phyloP scores from a whole-genome alignment of 2,113 vertebrate species.

The Sebastes schlegelii region DNA sequence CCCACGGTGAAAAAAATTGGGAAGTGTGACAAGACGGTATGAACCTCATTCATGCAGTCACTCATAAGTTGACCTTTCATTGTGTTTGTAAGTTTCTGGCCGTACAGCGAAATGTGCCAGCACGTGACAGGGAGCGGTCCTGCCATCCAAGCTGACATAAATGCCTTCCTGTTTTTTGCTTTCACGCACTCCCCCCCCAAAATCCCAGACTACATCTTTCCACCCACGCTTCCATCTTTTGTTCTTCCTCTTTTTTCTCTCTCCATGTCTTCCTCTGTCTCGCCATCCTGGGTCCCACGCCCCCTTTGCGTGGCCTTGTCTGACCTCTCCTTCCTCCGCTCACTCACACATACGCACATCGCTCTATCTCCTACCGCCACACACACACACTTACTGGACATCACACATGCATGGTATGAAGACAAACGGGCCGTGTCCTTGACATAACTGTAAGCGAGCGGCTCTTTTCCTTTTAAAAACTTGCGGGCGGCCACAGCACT shows the following conservation, averaged over 20 bases:
- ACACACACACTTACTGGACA: conserved; percentile 39
- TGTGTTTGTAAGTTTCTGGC: conserved; percentile 21
- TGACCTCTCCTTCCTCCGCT: conserved; percentile 58
- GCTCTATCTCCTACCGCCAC: neutral
- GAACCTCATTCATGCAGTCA: conserved; percentile 27
- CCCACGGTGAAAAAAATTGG: conserved; percentile 33
- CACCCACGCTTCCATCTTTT: conserved; percentile 67
- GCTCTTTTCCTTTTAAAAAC: conserved; percentile 32
- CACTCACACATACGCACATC: conserved; percentile 31
- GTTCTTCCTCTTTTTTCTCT: conserved; percentile 44
- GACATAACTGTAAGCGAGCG: conserved; percentile 25
- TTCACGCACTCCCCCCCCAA: conserved; percentile 14
- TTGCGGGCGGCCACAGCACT: conserved; percentile 15
- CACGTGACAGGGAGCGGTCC: conserved; percentile 47
- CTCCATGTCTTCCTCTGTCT: conserved; percentile 64
- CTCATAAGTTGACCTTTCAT: conserved; percentile 9
- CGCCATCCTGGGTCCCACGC: conserved; percentile 53
- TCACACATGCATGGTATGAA: conserved; percentile 42
- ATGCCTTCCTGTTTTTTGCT: conserved; percentile 76
- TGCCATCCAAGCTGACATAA: conserved; percentile 59
- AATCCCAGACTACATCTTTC: conserved; percentile 50
- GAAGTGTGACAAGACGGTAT: conserved; percentile 25
- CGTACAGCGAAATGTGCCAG: conserved; percentile 42
- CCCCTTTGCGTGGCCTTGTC: conserved; percentile 52
- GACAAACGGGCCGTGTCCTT: conserved; percentile 44